Conservation (phyloP, 2,888 invertebrate species). For the Lasioglossum morio region DNA sequence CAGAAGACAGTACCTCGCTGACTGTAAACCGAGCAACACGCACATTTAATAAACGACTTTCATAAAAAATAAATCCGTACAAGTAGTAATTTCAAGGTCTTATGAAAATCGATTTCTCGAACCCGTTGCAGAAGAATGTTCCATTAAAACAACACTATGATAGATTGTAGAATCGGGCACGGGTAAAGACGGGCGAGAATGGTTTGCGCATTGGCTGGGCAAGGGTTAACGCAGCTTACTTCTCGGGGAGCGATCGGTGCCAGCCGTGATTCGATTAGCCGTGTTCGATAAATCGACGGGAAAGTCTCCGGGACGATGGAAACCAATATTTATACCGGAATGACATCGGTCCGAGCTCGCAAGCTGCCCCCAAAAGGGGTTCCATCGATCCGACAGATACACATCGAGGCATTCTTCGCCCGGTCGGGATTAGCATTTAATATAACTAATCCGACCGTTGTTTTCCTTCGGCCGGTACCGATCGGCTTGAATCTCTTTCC, state of each 20-base stretch:
- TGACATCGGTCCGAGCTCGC: background rate
- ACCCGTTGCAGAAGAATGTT: background rate
- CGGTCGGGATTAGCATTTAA: conserved; percentile 33
- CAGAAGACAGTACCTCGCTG: too few relatives aligned
- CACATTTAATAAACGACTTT: too few relatives aligned
- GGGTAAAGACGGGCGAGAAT: background rate
- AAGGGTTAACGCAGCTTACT: background rate
- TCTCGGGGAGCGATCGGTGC: background rate
- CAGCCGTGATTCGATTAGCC: background rate
- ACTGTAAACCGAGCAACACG: too few relatives aligned
- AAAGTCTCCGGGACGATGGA: background rate
- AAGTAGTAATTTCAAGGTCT: background rate
- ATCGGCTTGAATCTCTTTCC: conserved; percentile 54
- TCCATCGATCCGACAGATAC: background rate
- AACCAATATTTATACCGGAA: conserved; percentile 14
- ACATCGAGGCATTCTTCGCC: background rate
- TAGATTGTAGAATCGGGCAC: background rate
- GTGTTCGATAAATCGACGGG: background rate
- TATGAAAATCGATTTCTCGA: background rate
- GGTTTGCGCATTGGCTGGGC: background rate
- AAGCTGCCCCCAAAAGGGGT: background rate
- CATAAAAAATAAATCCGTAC: too few relatives aligned
- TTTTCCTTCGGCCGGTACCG: conserved; percentile 29
- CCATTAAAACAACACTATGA: background rate
- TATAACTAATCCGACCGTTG: conserved; percentile 39